Base-by-base conservation (phyloP, 2,113 vertebrate genomes). In the Spermophilus dauricus region DNA sequence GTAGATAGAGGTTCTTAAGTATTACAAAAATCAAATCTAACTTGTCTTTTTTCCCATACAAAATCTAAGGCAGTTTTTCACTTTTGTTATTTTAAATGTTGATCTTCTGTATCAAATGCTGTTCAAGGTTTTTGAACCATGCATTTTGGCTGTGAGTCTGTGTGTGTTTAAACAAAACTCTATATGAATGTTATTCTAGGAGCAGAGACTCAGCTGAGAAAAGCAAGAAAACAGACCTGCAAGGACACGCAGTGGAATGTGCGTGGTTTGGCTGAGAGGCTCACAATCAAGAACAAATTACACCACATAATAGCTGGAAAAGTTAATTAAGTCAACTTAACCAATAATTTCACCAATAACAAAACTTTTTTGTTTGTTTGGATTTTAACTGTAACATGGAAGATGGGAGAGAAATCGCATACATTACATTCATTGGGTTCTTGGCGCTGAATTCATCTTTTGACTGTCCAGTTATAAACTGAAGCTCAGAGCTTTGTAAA, bases 181-280 rank as follows among this genome's bases (percentile, higher is more conserved):
- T 86, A 13, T 7, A 17, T 81, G 76, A 30, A 70, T 84, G 94
- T 94, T 87, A 93, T 69, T 88, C 61, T 67, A 94, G 78, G 51
- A 97, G 73, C 58, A 98, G 95, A 97, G 48, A 78, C 0, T 97
- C 76, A 51, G 95, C 80, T 86, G 73, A 98, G 97, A 93, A 90
- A 97, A 95, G 81, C 37, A 69, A 97, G 90, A 92, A 95, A 97
- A 98, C 94, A 86, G 91, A 97, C 86, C 90, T 97, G 96, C 72
- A 95, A 96, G 78, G 92, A 97, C 96, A 97, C 3, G 78, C 80
- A 53, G 5, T 83, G 97, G 98, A 98, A 95, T 84, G 86, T 5
- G 0, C 6, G 8, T 81, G 96, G 94, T 92, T 97, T 97, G 95
- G 87, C 92, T 82, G 67, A 96, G 63, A 95, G 39, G 77, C 37